Percentiles rank a stretch among this genome's conserved stretches.
These are phyloP conservation scores for Incurvaria masculella DNA, from an alignment of 2,888 invertebrate genomes.

Conservation along the genomic window DNA sequence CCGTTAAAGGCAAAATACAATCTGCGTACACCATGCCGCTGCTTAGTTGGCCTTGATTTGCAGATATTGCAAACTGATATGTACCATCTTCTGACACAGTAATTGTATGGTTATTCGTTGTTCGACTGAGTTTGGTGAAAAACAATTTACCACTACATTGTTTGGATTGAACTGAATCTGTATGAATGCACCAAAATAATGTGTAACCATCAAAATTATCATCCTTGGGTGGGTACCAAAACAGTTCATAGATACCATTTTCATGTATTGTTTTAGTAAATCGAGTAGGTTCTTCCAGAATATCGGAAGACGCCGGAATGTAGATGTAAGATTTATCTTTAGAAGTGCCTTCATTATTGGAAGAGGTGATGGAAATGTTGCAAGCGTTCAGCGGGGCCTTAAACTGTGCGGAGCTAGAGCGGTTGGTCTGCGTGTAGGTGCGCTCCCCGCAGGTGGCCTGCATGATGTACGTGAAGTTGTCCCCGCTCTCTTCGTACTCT, in stretches of 20 bases:
- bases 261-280: constrained; percentile 73
- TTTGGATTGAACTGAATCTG: constrained; percentile 40
- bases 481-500: constrained; percentile 67
- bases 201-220: constrained; percentile 63
- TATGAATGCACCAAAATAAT: constrained; percentile 73
- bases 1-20: constrained; percentile 44
- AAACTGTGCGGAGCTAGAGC: constrained; percentile 60
- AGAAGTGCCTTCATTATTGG: constrained; percentile 60
- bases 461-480: constrained; percentile 69
- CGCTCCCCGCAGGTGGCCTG: constrained; percentile 31
- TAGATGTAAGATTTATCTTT: constrained; percentile 53
- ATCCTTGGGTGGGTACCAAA: constrained; percentile 63
- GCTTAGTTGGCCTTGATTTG: constrained; percentile 64
- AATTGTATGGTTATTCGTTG: constrained; percentile 52
- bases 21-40: constrained; percentile 86
- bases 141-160: constrained; percentile 54
- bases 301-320: constrained; percentile 56
- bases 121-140: constrained; percentile 35
- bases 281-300: constrained; percentile 47
- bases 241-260: constrained; percentile 68
- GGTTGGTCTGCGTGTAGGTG: constrained; percentile 30
- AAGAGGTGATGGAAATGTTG: constrained; percentile 57
- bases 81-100: constrained; percentile 55
- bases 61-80: constrained; percentile 79
- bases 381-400: constrained; percentile 39